These are phyloP conservation scores for Pelobates cultripes DNA, from an alignment of 2,797 vertebrate genomes.

Conservation along the genomic window DNA sequence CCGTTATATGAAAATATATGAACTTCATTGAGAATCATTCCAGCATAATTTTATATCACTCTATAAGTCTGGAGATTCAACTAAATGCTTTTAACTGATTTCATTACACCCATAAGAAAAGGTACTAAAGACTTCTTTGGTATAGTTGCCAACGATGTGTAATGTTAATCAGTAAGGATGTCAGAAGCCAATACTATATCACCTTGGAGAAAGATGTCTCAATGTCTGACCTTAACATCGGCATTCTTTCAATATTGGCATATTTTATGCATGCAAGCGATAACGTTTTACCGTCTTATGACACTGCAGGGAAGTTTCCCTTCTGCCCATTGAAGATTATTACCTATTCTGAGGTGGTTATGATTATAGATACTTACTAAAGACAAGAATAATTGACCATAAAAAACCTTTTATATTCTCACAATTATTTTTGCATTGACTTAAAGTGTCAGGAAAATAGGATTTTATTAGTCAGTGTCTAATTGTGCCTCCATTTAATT, in stretches of 20 bases:
- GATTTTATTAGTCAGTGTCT: constrained; percentile 73
- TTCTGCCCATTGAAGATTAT: constrained; percentile 71
- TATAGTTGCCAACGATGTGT: constrained; percentile 66
- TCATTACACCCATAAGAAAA: constrained; percentile 69
- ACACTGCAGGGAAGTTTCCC: constrained; percentile 70
- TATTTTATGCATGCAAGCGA: constrained; percentile 73
- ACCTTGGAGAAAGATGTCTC: constrained; percentile 63
- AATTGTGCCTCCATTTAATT: constrained; percentile 73
- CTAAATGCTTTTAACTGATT: constrained; percentile 67
- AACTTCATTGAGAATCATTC: constrained; percentile 38
- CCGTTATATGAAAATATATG: constrained; percentile 37
- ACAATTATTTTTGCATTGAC: constrained; percentile 85
- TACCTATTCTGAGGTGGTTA: constrained; percentile 71
- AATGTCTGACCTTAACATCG: constrained; percentile 69
- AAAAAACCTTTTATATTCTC: constrained; percentile 79
- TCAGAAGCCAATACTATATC: constrained; percentile 68
- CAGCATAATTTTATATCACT: constrained; percentile 48
- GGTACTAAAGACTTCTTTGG: constrained; percentile 63
- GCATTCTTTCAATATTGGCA: constrained; percentile 74
- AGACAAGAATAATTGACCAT: constrained; percentile 83
- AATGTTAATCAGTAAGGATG: constrained; percentile 74
- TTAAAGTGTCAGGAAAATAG: constrained; percentile 75
- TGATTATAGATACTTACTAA: constrained; percentile 78
- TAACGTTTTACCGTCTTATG: constrained; percentile 73
- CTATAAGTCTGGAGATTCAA: constrained; percentile 46